Conservation (phyloP, 2,797 vertebrate genomes). For the Masticophis lateralis region DNA sequence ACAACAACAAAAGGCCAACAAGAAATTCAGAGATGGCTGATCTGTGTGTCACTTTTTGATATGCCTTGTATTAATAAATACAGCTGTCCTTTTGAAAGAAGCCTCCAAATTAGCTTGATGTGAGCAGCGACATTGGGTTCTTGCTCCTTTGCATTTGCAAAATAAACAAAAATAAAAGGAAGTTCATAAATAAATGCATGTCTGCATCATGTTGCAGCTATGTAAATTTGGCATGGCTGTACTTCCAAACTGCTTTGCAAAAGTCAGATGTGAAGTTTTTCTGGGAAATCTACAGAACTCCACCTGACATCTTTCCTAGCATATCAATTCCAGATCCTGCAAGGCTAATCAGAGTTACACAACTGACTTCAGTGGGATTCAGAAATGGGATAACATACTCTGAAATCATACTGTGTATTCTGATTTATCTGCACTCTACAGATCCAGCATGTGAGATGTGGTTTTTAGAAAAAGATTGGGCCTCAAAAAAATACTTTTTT, state of each 20-base stretch:
- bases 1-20: constrained; percentile 43
- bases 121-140: neutral
- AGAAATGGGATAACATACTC: neutral
- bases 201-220: constrained; percentile 14
- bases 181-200: constrained; percentile 25
- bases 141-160: constrained; percentile 31
- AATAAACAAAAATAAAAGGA: constrained; percentile 18
- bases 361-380: constrained; percentile 2
- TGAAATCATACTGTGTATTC: neutral
- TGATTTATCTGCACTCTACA: neutral
- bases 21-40: constrained; percentile 47
- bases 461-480: neutral
- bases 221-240: constrained; percentile 32
- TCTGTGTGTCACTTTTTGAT: constrained; percentile 46
- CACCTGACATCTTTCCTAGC: constrained; percentile 7
- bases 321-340: constrained; percentile 3
- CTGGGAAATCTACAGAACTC: constrained; percentile 6
- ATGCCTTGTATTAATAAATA: constrained; percentile 62
- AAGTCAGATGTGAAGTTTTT: constrained; percentile 34
- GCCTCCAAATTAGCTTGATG: constrained; percentile 35
- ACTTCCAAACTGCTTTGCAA: constrained; percentile 41
- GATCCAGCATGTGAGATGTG: neutral
- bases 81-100: constrained; percentile 59
- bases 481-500: neutral
- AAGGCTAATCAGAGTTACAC: neutral